phyloP scores from a whole-genome alignment of 2,797 vertebrate genomes.

The Hypotaenidia philippensis region DNA sequence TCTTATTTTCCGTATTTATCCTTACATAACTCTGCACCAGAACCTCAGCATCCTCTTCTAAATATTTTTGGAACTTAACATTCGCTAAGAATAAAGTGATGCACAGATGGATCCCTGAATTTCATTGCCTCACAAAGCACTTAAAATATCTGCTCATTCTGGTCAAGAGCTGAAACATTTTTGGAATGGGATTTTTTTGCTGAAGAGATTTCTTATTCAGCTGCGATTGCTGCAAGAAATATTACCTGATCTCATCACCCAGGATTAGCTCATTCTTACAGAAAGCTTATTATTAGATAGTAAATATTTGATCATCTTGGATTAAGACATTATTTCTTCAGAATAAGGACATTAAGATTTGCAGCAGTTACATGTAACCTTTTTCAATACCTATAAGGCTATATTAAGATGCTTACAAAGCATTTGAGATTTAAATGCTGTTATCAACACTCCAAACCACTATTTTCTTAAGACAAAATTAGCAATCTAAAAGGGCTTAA shows the following conservation, averaged over 20 bases:
- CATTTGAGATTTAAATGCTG: not conserved
- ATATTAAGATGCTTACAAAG: not conserved
- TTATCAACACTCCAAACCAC: not conserved
- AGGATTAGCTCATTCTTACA: not conserved
- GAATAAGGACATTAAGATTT: not conserved
- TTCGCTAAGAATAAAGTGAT: not conserved
- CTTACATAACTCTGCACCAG: constrained; percentile 44
- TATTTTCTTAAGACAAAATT: not conserved
- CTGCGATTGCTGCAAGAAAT: not conserved
- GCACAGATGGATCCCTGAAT: constrained; percentile 52
- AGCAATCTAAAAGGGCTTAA: not conserved
- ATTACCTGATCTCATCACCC: not conserved
- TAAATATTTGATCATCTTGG: not conserved
- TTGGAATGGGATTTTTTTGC: not conserved
- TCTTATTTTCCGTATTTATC: not conserved
- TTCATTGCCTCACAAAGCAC: not conserved
- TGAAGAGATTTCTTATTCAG: constrained; percentile 1
- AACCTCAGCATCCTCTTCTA: not conserved
- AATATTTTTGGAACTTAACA: constrained; percentile 27
- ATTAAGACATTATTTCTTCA: not conserved
- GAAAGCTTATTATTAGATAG: not conserved
- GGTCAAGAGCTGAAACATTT: constrained; percentile 15
- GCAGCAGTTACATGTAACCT: not conserved
- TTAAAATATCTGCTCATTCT: constrained; percentile 25
- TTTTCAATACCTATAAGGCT: not conserved